Evolutionary conservation across 1,140 invertebrate species (phyloP).

Genomic region (Trichonephila clavata): DNA sequence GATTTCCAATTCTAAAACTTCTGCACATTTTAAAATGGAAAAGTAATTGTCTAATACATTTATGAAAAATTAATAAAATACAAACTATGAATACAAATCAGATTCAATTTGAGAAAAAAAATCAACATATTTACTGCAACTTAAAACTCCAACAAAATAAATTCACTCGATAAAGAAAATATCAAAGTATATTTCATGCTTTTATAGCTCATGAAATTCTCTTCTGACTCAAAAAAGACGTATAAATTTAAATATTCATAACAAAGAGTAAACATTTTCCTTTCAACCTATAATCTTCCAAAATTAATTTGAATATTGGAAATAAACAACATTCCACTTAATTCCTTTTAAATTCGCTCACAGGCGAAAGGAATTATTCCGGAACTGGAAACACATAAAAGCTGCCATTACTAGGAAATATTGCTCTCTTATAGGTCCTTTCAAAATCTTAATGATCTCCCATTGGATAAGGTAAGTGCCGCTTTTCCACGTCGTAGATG

Average conservation of each 20-base stretch:
- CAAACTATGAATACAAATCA: no score
- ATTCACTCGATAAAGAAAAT: no score
- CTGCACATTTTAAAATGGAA: no score
- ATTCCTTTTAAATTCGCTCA: slow-evolving; percentile 23
- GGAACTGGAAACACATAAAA: slow-evolving; percentile 48
- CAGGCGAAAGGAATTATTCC: background rate
- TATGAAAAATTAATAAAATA: no score
- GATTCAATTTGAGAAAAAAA: no score
- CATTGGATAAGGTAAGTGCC: slow-evolving; percentile 38
- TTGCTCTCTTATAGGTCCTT: slow-evolving; percentile 52
- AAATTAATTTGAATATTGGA: slow-evolving; percentile 41
- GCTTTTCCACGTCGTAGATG: background rate
- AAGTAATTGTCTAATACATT: no score
- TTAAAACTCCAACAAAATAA: no score
- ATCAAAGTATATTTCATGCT: no score
- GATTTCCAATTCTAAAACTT: no score
- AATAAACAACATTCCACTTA: slow-evolving; percentile 33
- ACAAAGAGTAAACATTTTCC: background rate
- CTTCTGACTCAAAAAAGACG: no score
- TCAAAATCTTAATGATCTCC: slow-evolving; percentile 61
- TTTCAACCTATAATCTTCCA: background rate
- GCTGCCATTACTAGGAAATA: slow-evolving; percentile 61
- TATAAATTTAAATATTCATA: background rate
- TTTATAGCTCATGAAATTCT: no score
- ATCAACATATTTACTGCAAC: no score